Evolutionary conservation across 1,140 invertebrate species (phyloP), one percentile per base, ranked within the genome.

Genomic region (Pygmarrhopalites habei): DNA sequence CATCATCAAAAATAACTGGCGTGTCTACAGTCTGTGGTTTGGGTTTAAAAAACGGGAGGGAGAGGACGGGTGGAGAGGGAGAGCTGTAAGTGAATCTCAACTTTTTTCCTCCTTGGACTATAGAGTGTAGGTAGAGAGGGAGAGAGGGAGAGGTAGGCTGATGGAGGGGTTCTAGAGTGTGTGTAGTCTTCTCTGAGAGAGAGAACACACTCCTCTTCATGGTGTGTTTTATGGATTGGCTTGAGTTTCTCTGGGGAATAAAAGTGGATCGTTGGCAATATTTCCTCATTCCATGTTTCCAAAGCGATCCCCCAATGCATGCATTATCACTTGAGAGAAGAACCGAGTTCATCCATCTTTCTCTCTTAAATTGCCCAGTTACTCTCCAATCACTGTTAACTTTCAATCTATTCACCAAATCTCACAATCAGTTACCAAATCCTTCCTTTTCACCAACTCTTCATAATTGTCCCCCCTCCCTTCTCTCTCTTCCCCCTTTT

Each of bases 271-370:
- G 60, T 32, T 62, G 19, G 60, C 51, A 62, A 62, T 62, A 55
- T 62, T 62, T 62, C 41, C 60, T 62, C 60, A 62, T 62, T 62
- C 52, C 39, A 62, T 46, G 32, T 32, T 55, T 62, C 60, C 52
- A 44, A 26, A 43, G 39, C 35, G 60, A 62, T 62, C 43, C 60
- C 51, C 60, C 25, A 62, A 35, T 62, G 51, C 60, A 62, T 62
- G 60, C 52, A 62, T 62, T 62, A 62, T 62, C 39, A 60, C 58
- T 62, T 62, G 60, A 62, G 41, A 39, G 26, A 39, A 55, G 52
- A 62, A 62, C 51, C 60, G 60, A 55, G 52, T 46, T 44, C 52
- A 62, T 62, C 52, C 52, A 62, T 62, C 60, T 62, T 62, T 49
- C 52, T 25, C 21, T 2, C 14, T 28, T 62, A 62, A 62, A 56